Base-by-base conservation (phyloP, 2,888 invertebrate species). In the Pardosa pseudoannulata region DNA sequence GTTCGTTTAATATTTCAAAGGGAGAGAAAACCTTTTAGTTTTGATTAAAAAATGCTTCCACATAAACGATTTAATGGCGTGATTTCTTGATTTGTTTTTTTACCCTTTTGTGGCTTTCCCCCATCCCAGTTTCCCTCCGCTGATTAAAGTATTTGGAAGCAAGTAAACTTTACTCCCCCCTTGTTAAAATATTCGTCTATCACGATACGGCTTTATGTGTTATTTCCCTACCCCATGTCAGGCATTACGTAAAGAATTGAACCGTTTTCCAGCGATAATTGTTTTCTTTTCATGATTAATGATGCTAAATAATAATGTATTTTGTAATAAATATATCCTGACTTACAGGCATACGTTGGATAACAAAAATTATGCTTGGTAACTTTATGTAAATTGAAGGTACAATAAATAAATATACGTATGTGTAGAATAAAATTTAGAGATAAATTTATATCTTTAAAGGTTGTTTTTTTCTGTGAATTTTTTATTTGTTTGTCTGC, bases 51-150 rank as follows among this genome's bases (percentile, higher is more conserved):
- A 86, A 86, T 86, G 70, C 74, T 74, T 86, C 79, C 73, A 31
- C 64, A 79, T 86, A 86, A 86, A 86, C 85, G 85, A 86, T 86
- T 86, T 86, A 79, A 75, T 86, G 64, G 85, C 85, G 85, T 86
- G 85, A 79, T 86, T 85, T 85, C 85, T 73, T 79, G 85, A 79
- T 85, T 86, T 79, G 65, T 19, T 78, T n/a, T 36, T 68, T 41
- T 62, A 6, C 31, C 64, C 71, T 62, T 75, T 46, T 74, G 70
- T 56, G 76, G 41, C 31, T 76, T 56, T 41, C 70, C 19, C 76
- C 36, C 70, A 28, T 83, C 36, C 23, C 72, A 50, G 50, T 78
- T 75, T 85, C n/a, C 28, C 31, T 27, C 41, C 28, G 27, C 67
- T 85, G 83, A 85, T 85, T 85, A 85, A 85, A 85, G 83, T 73